Evolutionary conservation across 1,140 invertebrate genomes (phyloP).

Genomic region (Drosophila navojoa): DNA sequence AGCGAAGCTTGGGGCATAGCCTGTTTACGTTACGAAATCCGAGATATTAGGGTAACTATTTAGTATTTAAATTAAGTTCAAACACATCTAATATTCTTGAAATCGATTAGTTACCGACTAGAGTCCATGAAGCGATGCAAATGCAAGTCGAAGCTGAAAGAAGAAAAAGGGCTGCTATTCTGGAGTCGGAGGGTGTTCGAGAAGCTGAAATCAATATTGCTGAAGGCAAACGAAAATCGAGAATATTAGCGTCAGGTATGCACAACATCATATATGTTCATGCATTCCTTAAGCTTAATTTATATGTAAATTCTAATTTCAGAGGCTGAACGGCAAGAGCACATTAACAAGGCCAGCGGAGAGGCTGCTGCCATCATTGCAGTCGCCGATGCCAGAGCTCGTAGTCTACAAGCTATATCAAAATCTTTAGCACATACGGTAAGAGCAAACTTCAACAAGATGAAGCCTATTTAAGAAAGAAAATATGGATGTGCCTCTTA

Average conservation of each 20-base stretch:
- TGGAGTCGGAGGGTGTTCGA: constrained; percentile 97
- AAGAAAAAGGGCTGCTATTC: constrained; percentile 97
- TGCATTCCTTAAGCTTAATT: neutral
- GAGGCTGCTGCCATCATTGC: constrained; percentile 94
- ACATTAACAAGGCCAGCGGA: constrained; percentile 94
- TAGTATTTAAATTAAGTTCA: neutral
- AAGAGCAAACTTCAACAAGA: neutral
- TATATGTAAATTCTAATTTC: neutral
- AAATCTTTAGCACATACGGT: constrained; percentile 87
- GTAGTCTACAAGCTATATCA: constrained; percentile 90
- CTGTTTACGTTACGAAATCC: constrained; percentile 99
- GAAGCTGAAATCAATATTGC: constrained; percentile 99
- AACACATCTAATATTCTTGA: neutral
- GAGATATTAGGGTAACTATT: constrained; percentile 87
- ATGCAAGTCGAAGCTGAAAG: constrained; percentile 99
- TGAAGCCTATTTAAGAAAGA: constrained; percentile 7
- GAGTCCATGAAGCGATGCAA: constrained; percentile 99
- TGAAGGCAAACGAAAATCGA: constrained; percentile 95
- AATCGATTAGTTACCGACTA: constrained; percentile 87
- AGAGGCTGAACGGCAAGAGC: constrained; percentile 94
- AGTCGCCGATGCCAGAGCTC: constrained; percentile 92
- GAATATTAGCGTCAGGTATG: constrained; percentile 95
- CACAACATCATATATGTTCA: neutral
- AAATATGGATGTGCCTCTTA: neutral
- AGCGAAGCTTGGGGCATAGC: constrained; percentile 98